phyloP scores from a whole-genome alignment of 2,797 vertebrate genomes.

The Clarias fuscus region DNA sequence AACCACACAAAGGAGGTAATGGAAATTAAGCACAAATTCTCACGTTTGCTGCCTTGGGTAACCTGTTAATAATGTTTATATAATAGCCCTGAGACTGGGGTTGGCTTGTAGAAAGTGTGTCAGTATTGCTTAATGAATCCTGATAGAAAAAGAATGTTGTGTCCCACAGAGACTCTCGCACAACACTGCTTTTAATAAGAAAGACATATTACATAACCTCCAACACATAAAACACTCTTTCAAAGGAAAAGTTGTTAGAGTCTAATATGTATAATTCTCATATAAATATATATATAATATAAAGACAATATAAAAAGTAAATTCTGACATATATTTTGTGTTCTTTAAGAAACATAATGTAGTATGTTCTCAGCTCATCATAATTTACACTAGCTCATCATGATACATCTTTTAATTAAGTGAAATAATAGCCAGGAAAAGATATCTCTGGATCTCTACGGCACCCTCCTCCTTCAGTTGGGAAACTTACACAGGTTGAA shows the following conservation, averaged over 20 bases:
- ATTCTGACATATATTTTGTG: not conserved
- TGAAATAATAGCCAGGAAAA: not conserved
- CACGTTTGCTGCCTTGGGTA: not conserved
- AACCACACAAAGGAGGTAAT: conserved; percentile 18
- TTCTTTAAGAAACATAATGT: not conserved
- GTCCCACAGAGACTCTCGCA: conserved; percentile 19
- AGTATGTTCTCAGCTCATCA: not conserved
- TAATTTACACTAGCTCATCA: not conserved
- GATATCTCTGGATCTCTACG: conserved; percentile 63
- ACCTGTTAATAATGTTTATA: conserved; percentile 36
- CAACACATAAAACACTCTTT: not conserved
- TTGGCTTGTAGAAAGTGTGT: conserved; percentile 47
- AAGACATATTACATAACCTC: not conserved
- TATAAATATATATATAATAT: too few relatives aligned
- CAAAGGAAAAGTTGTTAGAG: not conserved
- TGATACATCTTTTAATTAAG: not conserved
- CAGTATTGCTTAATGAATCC: conserved; percentile 35
- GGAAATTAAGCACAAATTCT: conserved; percentile 20
- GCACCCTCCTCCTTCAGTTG: conserved; percentile 69
- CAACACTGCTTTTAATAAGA: not conserved
- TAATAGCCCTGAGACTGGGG: conserved; percentile 12
- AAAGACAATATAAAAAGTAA: not conserved
- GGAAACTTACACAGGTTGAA: conserved; percentile 82
- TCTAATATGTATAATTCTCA: not conserved
- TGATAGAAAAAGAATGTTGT: conserved; percentile 38